Base-by-base conservation (phyloP, 2,113 vertebrate genomes). In the Serinus canaria region DNA sequence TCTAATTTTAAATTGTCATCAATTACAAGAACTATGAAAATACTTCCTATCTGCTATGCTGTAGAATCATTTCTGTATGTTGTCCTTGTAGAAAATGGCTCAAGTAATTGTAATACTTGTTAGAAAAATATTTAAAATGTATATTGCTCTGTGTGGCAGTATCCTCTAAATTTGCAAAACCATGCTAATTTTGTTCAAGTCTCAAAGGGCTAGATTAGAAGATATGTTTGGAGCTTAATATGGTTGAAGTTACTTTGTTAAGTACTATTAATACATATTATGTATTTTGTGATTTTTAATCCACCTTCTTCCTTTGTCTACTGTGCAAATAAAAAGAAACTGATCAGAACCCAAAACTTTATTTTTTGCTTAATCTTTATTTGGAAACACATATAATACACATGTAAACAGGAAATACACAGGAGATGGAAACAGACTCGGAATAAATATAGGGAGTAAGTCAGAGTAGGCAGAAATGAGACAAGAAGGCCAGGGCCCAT, bases 341-440 rank as follows among this genome's bases (percentile, higher is more conserved):
- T 50, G 17, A 20, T 66, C 1, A 1, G 35, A 74, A 12, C 3
- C 8, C 7, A 56, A 69, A 66, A 24, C 13, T 35, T 0, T 66
- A 17, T 33, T 66, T 80, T 82, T 37, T 64, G 1, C 22, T 47
- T 46, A 31, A 53, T 53, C 8, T 24, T 5, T 58, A 11, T 73
- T 76, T 66, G 30, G 19, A 73, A 89, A 5, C 11, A 21, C 4
- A 6, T 24, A 16, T 27, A 69, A 35, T 43, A 60, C 52, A 63
- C 9, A 11, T 2, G 1, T 63, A 44, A 63, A 37, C 8, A 62
- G 25, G 25, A 35, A 72, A 35, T 43, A 24, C 31, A 35, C 15
- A 44, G 37, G 25, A 20, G 11, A 35, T 60, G 31, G 20, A 64
- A 46, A 14, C 58, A 39, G 27, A 27, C 6, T 63, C 14, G n/a